These are phyloP conservation scores for Pristiophorus japonicus DNA, from an alignment of 2,113 vertebrate genomes.

Conservation along the genomic window DNA sequence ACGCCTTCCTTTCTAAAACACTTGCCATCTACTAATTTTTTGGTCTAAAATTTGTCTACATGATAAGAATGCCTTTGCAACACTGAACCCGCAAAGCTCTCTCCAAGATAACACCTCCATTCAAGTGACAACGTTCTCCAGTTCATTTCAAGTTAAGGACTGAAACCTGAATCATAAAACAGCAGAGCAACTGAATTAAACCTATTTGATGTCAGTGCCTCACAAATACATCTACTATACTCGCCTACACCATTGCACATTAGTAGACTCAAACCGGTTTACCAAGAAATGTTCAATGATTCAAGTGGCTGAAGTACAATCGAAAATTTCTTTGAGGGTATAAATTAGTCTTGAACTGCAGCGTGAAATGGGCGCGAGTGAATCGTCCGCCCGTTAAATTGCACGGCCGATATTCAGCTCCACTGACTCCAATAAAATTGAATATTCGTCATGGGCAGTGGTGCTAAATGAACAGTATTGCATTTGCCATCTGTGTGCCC, in stretches of 20 bases:
- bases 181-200: background rate
- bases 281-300: background rate
- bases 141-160: background rate
- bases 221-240: background rate
- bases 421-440: background rate
- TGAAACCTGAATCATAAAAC: background rate
- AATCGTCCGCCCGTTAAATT: too few relatives aligned
- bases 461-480: too few relatives aligned
- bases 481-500: too few relatives aligned
- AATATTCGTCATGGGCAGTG: too few relatives aligned
- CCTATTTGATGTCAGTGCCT: background rate
- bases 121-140: background rate
- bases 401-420: background rate
- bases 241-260: background rate
- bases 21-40: background rate
- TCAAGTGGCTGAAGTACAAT: background rate
- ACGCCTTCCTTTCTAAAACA: background rate
- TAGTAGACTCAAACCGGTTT: background rate
- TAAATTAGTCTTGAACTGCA: background rate
- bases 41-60: background rate
- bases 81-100: background rate
- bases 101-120: background rate
- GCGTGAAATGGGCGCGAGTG: background rate
- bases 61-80: background rate
- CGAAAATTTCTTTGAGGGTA: background rate